Base-by-base conservation (phyloP, 2,888 invertebrate genomes). In the Netelia melanura region DNA sequence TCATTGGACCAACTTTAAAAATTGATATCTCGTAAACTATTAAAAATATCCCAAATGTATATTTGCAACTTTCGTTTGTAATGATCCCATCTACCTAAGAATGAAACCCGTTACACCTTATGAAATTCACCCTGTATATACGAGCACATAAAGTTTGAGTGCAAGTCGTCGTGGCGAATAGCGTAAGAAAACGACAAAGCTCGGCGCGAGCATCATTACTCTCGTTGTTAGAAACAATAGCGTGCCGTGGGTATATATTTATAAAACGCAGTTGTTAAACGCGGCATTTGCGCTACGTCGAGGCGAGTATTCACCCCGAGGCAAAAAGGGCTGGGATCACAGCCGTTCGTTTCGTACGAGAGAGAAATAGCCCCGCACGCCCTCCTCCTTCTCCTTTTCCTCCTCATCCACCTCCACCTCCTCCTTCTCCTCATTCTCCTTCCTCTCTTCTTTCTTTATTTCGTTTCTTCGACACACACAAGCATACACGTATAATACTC, bases 191-290 rank as follows among this genome's bases (percentile, higher is more conserved):
- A 86, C 70, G 86, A 85, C 83, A 86, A 83, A 81, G 81, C 84
- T 79, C 52, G 81, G 70, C 62, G 62, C 81, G 62, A 77, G 72
- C 70, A 84, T 68, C 76, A 82, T 74, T 82, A 77, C 79, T 84
- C 76, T 74, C 76, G 75, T 74, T 78, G 81, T 81, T 86, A 84
- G 81, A 86, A 86, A 87, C 87, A 87, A 87, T 87, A 84, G 87
- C 72, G 11, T 43, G 78, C 23, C 38, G 54, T 44, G 64, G 79
- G 71, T 72, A 72, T 80, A 65, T 72, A 80, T 80, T 80, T 80
- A 83, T 77, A 70, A 80, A 83, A 78, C 64, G 74, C 70, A 74
- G 48, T 68, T 74, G 68, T 74, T 44, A 75, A 79, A 72, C 70
- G 75, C 76, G 65, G 48, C 52, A 64, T 70, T 81, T 74, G 52